Conservation (phyloP, 2,113 vertebrate species). For the Halcyon malimbica region DNA sequence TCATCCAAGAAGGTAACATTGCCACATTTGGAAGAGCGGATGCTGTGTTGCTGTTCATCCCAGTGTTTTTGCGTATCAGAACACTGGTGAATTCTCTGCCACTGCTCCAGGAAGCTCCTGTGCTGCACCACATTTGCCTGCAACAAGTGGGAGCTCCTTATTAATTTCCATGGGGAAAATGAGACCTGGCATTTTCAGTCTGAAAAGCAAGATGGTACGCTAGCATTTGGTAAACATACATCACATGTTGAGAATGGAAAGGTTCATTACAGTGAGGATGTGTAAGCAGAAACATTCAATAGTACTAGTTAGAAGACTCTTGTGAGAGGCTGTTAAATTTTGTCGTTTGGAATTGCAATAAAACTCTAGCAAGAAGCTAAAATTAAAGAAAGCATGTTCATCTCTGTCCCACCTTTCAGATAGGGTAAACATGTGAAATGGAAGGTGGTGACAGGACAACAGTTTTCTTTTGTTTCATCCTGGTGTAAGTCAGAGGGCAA, state of each 20-base stretch:
- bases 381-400: not conserved
- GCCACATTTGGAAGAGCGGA: not conserved
- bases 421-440: not conserved
- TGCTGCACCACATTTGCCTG: not conserved
- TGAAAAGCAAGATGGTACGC: not conserved
- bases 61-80: not conserved
- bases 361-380: not conserved
- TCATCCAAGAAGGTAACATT: not conserved
- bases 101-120: not conserved
- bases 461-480: not conserved
- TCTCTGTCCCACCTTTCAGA: not conserved
- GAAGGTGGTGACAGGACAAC: not conserved
- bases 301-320: not conserved
- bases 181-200: not conserved
- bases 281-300: not conserved
- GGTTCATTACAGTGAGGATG: not conserved
- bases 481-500: not conserved
- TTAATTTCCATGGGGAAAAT: not conserved
- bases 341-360: not conserved
- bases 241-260: not conserved
- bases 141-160: not conserved
- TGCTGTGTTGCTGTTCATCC: not conserved
- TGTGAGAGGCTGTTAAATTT: not conserved
- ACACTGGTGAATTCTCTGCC: fast-evolving
- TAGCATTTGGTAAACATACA: not conserved